Evolutionary conservation across 2,113 vertebrate species (phyloP).

Genomic region (Cryptotis parvus): DNA sequence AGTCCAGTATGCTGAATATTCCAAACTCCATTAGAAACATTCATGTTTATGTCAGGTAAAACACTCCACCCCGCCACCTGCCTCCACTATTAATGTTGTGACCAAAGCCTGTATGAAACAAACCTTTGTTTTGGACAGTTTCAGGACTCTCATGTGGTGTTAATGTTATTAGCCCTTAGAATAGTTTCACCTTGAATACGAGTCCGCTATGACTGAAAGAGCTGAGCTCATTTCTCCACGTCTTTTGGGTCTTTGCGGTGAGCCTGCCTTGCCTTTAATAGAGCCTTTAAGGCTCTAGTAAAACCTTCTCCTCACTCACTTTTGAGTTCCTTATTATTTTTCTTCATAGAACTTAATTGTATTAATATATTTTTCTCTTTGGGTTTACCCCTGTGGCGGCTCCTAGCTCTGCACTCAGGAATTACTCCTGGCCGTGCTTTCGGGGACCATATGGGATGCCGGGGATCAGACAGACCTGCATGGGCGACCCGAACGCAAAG

Average conservation of each 20-base stretch:
- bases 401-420: too few relatives aligned
- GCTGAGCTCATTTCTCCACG: background rate
- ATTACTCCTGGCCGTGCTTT: too few relatives aligned
- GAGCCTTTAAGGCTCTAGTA: too few relatives aligned
- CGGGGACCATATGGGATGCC: too few relatives aligned
- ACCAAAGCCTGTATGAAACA: background rate
- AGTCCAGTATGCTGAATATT: constrained; percentile 4
- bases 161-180: background rate
- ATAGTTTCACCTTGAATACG: background rate
- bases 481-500: too few relatives aligned
- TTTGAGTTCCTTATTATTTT: background rate
- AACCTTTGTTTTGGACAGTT: background rate
- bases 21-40: background rate
- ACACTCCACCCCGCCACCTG: background rate
- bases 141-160: background rate
- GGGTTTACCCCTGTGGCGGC: too few relatives aligned
- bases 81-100: background rate
- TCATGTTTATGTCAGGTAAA: background rate
- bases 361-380: too few relatives aligned
- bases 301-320: background rate
- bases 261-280: background rate
- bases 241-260: background rate
- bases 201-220: background rate
- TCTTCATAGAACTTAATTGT: background rate
- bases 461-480: too few relatives aligned